Evolutionary conservation across 2,113 vertebrate genomes (phyloP).

Genomic region (Neotoma lepida): DNA sequence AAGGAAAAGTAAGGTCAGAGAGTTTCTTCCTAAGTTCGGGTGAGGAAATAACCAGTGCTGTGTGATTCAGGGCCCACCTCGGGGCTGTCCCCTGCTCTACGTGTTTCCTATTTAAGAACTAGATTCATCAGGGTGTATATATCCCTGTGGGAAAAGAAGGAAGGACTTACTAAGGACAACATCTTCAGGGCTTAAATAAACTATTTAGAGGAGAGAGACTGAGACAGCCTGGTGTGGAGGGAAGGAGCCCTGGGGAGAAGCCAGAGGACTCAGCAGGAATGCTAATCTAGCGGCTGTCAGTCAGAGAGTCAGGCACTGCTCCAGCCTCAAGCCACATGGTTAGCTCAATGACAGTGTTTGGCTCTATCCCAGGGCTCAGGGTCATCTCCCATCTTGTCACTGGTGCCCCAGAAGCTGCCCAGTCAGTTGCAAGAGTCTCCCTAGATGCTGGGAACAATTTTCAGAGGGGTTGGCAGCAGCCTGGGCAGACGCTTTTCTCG

Average conservation of each 20-base stretch:
- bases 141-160: slow-evolving; percentile 34
- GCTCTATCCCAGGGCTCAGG: slow-evolving; percentile 11
- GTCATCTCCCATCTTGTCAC: slow-evolving; percentile 5
- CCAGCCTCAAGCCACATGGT: neutral
- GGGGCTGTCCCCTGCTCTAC: neutral
- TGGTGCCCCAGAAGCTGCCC: neutral
- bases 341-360: slow-evolving; percentile 35
- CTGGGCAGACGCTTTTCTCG: neutral
- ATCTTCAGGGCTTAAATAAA: slow-evolving; percentile 57
- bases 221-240: neutral
- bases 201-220: neutral
- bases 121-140: slow-evolving; percentile 13
- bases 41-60: neutral
- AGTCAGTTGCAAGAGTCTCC: neutral
- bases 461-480: neutral
- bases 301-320: neutral
- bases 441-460: neutral
- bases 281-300: neutral
- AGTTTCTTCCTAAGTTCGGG: neutral
- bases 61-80: neutral
- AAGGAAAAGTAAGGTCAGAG: neutral
- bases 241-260: slow-evolving; percentile 40
- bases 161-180: slow-evolving; percentile 57
- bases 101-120: slow-evolving; percentile 21
- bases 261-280: slow-evolving; percentile 21